These are phyloP conservation scores for Lysandra bellargus DNA, from an alignment of 2,888 invertebrate genomes.

Conservation along the genomic window DNA sequence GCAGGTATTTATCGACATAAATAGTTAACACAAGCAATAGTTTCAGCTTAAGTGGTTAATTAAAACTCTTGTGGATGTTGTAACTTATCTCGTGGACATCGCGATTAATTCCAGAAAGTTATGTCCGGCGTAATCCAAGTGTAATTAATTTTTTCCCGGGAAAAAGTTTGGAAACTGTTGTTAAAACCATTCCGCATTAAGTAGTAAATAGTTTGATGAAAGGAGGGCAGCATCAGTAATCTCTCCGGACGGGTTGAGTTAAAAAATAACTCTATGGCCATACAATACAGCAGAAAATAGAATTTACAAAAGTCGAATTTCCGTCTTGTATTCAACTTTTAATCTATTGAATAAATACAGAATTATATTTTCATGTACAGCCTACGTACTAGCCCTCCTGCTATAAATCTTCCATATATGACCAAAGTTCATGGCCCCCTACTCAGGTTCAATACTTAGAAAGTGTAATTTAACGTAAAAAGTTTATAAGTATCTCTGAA, in stretches of 20 bases:
- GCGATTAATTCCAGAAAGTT: conserved; percentile 19
- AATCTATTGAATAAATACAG: too few relatives aligned
- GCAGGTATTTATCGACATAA: too few relatives aligned
- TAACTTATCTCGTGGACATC: neutral
- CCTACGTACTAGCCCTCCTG: too few relatives aligned
- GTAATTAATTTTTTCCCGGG: conserved; percentile 25
- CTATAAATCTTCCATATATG: too few relatives aligned
- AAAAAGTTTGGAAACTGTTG: neutral
- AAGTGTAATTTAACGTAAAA: neutral
- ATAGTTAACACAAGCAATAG: neutral
- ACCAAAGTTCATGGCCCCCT: neutral
- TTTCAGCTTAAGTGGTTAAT: conserved; percentile 23
- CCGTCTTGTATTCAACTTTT: too few relatives aligned
- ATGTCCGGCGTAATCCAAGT: neutral
- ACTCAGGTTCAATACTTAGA: neutral
- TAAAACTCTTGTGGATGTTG: conserved; percentile 18
- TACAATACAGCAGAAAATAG: too few relatives aligned
- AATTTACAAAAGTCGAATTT: too few relatives aligned
- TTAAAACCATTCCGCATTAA: neutral
- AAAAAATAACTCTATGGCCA: neutral
- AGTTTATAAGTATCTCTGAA: conserved; percentile 7
- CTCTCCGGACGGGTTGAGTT: neutral
- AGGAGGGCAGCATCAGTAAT: neutral
- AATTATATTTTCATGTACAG: too few relatives aligned
- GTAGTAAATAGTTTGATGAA: neutral